Base-by-base conservation (phyloP, 2,113 vertebrate genomes). In the Mesitornis unicolor region DNA sequence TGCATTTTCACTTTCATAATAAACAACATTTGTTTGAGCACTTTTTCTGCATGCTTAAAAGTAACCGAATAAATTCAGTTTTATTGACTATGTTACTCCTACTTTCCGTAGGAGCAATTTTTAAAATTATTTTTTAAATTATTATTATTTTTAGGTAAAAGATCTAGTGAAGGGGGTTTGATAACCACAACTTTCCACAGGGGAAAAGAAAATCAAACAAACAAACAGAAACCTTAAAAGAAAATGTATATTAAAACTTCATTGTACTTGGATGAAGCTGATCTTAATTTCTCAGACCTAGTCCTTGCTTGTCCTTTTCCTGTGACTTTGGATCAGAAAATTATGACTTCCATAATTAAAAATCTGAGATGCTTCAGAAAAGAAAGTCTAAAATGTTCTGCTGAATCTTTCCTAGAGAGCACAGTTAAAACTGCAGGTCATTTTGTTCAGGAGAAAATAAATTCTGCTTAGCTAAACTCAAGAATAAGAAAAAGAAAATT, bases 361-460 rank as follows among this genome's bases (percentile, higher is more conserved):
- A 94, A 87, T 81, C 91, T 81, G 74, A 93, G 83, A 36, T 76
- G 54, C 40, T 86, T 93, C 78, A 69, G 56, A 71, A 81, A 80
- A 84, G 25, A 60, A 94, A 89, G 25, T 35, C 43, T n/a, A 61
- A 74, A 92, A 47, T n/a, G 11, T 81, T 81, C 64, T 84, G 38
- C 38, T 86, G 76, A 78, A 78, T 81, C 47, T 47, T 78, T 84
- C 65, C 25, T n/a, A 75, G 57, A 48, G 29, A 82, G 64, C 28
- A 47, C 26, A 38, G 47, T 22, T 47, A 36, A 68, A 93, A 71
- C 57, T 20, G 8, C 11, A 51, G 74, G 64, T 89, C 64, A 67
- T 25, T 43, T 20, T 74, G 26, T 48, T 92, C 38, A 50, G 60
- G 43, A 74, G 47, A 64, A 93, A 85, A 95, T 65, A 68, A 79